Evolutionary conservation across 2,888 invertebrate species (phyloP).

Genomic region (Enchytraeus crypticus): DNA sequence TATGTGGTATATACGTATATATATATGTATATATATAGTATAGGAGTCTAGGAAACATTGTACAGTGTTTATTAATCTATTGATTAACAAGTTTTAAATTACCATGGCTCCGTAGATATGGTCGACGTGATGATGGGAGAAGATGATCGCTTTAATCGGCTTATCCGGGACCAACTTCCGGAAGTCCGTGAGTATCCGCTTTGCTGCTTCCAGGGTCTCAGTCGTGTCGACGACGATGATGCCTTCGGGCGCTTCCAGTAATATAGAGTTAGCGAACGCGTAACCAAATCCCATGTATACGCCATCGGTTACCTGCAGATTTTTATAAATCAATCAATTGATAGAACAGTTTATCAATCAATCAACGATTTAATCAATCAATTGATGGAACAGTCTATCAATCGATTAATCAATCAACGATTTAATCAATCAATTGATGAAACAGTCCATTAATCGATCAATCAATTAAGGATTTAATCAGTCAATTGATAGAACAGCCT

Average conservation of each 20-base stretch:
- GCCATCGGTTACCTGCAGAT: slow-evolving; percentile 33
- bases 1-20: too few relatives aligned
- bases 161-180: slow-evolving; percentile 33
- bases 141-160: slow-evolving; percentile 36
- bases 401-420: background rate
- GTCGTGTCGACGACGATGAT: slow-evolving; percentile 38
- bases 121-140: slow-evolving; percentile 40
- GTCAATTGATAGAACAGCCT: background rate
- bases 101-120: slow-evolving; percentile 37
- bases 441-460: background rate
- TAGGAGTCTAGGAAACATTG: too few relatives aligned
- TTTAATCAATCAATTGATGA: background rate
- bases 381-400: too few relatives aligned
- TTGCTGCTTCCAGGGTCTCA: slow-evolving; percentile 32
- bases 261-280: slow-evolving; percentile 36
- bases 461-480: background rate
- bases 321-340: too few relatives aligned
- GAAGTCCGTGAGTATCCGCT: slow-evolving; percentile 31
- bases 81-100: too few relatives aligned
- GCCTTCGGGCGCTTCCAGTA: slow-evolving; percentile 35
- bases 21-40: too few relatives aligned
- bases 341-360: too few relatives aligned
- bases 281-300: slow-evolving; percentile 37
- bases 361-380: too few relatives aligned
- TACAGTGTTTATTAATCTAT: too few relatives aligned